Conservation (phyloP, 1,140 invertebrate species). For the Paramacrobiotus metropolitanus region DNA sequence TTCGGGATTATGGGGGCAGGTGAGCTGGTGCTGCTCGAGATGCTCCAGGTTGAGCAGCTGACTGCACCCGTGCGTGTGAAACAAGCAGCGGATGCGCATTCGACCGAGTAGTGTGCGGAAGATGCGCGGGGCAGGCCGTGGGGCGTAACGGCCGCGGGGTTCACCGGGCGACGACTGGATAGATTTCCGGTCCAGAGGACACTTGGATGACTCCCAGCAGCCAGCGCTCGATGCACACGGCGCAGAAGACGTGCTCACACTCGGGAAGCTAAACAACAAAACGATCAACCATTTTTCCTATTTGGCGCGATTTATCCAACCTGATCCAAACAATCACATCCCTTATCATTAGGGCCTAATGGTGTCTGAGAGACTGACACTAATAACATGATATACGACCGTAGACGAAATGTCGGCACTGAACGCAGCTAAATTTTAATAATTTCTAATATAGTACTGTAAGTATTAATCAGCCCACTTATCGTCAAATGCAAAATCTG, state of each 20-base stretch:
- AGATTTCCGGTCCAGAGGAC: slow-evolving; percentile 68
- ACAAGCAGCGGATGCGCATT: not conserved
- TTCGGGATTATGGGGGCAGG: not conserved
- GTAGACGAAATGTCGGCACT: no score
- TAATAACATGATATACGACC: slow-evolving; percentile 5
- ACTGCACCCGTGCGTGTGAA: not conserved
- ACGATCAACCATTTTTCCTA: no score
- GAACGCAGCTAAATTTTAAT: no score
- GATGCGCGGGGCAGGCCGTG: not conserved
- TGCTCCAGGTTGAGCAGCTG: not conserved
- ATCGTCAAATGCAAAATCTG: no score
- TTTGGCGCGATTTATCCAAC: no score
- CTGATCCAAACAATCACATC: no score
- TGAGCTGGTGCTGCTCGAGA: not conserved
- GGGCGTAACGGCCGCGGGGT: no score
- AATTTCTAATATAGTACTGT: no score
- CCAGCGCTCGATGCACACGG: slow-evolving; percentile 79
- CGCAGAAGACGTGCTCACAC: slow-evolving; percentile 88
- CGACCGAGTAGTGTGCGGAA: not conserved
- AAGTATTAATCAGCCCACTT: no score
- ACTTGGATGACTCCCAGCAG: slow-evolving; percentile 66
- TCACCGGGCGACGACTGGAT: slow-evolving; percentile 23
- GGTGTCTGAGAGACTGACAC: slow-evolving; percentile 8
- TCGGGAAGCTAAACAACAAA: slow-evolving; percentile 48
- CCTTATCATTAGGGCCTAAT: no score